phyloP scores from a whole-genome alignment of 2,888 invertebrate species.

The Aspidiotus destructor region DNA sequence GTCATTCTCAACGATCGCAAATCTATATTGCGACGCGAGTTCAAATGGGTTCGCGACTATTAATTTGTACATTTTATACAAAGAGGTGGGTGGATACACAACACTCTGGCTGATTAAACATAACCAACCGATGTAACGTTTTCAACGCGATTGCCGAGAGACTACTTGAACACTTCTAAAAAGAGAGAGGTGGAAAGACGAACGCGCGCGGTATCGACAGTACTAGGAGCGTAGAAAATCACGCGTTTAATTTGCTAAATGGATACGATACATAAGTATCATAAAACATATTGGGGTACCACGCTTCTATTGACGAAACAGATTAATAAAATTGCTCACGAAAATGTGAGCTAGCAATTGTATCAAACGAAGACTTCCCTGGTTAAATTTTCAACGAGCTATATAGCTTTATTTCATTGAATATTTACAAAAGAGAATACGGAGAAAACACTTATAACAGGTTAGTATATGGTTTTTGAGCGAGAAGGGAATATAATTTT shows the following conservation, averaged over 20 bases:
- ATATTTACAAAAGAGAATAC: no score
- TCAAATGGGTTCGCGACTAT: not conserved
- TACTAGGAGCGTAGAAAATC: not conserved
- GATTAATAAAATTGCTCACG: not conserved
- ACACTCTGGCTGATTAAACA: constrained; percentile 4
- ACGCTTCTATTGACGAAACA: not conserved
- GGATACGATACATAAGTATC: not conserved
- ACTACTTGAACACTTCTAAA: not conserved
- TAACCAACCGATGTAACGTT: not conserved
- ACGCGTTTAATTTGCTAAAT: not conserved
- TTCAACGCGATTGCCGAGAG: not conserved
- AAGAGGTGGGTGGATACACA: constrained; percentile 4
- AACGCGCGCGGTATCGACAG: no score
- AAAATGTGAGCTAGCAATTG: no score
- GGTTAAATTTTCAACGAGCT: no score
- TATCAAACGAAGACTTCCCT: no score
- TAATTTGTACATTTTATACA: not conserved
- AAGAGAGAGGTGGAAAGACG: not conserved
- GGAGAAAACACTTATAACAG: no score
- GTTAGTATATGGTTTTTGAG: no score
- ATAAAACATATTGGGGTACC: no score
- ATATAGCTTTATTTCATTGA: no score
- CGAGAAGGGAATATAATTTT: no score
- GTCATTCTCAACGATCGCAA: no score
- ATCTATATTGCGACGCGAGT: not conserved